Evolutionary conservation across 2,888 invertebrate genomes (phyloP), one percentile per base, ranked within the genome.

Genomic region (Phlogophora meticulosa): DNA sequence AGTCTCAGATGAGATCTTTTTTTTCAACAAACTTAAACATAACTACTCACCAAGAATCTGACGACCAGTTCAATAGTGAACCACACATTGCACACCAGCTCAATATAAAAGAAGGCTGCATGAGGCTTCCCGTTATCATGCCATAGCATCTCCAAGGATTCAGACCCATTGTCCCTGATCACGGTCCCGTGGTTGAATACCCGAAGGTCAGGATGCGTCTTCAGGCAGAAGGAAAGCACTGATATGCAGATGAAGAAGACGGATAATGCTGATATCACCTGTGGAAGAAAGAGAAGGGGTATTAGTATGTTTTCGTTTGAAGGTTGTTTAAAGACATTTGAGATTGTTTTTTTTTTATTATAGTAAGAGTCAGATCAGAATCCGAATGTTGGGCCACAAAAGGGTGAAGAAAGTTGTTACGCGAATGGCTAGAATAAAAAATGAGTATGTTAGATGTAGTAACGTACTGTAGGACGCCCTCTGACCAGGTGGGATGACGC

Each of bases 241-340:
- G 99, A 99, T 81, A 98, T 97, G 96, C 98, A 98, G 94, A 99
- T 99, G 97, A 99, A 99, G 96, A 99, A 98, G 73, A 99, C 98
- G 13, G 99, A 99, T 86, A 98, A 96, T 72, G 98, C 98, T 81
- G 98, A 98, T 90, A 99, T 97, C 90, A 98, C 97, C 98, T 99
- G 97, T 51, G 85, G 69, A 85, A 77, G 83, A 86, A 63, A 77
- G 63, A 66, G 7, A 68, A 17, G 0, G 4, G n/a, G 0, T 13
- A 62, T 71, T 28, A 61, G 7, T 22, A 7, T 1, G 2, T 7
- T 20, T 32, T 13, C 4, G 7, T 11, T 28, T 7, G 1, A 17
- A 13, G 4, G 2, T 13, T 51, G 9, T 22, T 20, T 28, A 10
- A n/a, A n/a, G n/a, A n/a, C n/a, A n/a, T n/a, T n/a, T n/a, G n/a